Percentiles rank a stretch among this genome's conserved stretches.
These are phyloP conservation scores for Apostichopus japonicus DNA, from an alignment of 35 echinoderm and acorn worm species.

Conservation along the genomic window DNA sequence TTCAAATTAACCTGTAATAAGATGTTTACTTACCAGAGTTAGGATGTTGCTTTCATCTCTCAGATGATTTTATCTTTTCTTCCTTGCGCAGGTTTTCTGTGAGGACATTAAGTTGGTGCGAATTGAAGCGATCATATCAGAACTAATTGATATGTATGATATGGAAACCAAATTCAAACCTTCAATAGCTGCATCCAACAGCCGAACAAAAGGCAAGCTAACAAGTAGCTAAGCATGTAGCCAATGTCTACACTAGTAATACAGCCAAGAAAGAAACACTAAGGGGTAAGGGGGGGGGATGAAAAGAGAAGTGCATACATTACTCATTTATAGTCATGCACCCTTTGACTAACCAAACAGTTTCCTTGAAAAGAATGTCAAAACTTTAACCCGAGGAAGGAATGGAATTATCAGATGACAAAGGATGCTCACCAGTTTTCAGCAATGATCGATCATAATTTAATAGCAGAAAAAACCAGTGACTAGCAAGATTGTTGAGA, in stretches of 20 bases:
- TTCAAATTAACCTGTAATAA: no score
- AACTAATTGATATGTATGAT: constrained; percentile 93
- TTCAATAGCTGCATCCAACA: background rate
- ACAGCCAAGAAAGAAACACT: background rate
- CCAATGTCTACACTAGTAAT: background rate
- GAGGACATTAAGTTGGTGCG: constrained; percentile 81
- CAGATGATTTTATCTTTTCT: constrained; percentile 4
- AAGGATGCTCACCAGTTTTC: no score
- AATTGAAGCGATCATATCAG: constrained; percentile 71
- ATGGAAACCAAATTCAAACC: constrained; percentile 65
- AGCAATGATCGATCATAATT: background rate
- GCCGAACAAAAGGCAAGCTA: no score
- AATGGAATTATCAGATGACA: no score
- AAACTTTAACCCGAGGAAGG: no score
- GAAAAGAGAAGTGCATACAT: background rate
- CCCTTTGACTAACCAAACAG: background rate
- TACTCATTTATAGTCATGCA: background rate
- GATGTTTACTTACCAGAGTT: background rate
- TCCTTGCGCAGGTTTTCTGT: constrained; percentile 79
- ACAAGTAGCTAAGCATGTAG: no score
- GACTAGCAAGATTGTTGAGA: background rate
- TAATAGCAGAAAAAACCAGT: background rate
- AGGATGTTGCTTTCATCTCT: background rate
- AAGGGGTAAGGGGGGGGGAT: background rate
- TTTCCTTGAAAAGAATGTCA: no score